Conservation (phyloP, 2,113 vertebrate species). For the Hipposideros armiger region DNA sequence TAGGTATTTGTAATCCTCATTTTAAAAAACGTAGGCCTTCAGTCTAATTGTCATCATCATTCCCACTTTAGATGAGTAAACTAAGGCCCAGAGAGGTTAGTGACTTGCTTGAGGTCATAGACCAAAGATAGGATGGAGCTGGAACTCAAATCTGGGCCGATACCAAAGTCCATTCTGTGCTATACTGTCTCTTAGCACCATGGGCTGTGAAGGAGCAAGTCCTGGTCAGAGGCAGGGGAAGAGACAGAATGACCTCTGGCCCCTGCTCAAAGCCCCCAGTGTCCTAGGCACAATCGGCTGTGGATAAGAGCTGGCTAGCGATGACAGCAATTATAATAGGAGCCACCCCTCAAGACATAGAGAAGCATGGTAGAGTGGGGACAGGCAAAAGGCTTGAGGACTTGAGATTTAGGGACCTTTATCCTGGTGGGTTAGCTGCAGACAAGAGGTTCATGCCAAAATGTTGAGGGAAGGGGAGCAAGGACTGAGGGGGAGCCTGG, state of each 20-base stretch:
- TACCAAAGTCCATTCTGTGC: neutral
- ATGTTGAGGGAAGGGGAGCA: neutral
- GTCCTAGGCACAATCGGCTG: neutral
- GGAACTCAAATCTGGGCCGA: neutral
- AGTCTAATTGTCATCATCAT: neutral
- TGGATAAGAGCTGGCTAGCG: neutral
- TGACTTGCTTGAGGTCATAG: constrained; percentile 12
- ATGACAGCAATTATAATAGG: neutral
- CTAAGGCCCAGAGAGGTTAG: neutral
- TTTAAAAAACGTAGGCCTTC: neutral
- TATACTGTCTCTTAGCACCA: neutral
- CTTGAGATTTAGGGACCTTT: fast-evolving
- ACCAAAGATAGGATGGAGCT: neutral
- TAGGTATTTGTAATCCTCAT: neutral
- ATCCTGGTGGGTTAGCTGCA: neutral
- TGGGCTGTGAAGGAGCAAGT: neutral
- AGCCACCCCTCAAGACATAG: neutral
- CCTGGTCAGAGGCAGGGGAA: neutral
- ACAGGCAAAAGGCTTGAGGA: neutral
- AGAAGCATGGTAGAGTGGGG: constrained; percentile 90
- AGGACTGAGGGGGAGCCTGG: neutral
- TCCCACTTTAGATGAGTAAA: neutral
- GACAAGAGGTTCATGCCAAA: neutral
- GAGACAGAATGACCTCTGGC: neutral
- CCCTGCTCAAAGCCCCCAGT: neutral